Evolutionary conservation across 2,113 vertebrate species (phyloP), one percentile per base, ranked within the genome.

Genomic region (Illadopsis cleaveri): DNA sequence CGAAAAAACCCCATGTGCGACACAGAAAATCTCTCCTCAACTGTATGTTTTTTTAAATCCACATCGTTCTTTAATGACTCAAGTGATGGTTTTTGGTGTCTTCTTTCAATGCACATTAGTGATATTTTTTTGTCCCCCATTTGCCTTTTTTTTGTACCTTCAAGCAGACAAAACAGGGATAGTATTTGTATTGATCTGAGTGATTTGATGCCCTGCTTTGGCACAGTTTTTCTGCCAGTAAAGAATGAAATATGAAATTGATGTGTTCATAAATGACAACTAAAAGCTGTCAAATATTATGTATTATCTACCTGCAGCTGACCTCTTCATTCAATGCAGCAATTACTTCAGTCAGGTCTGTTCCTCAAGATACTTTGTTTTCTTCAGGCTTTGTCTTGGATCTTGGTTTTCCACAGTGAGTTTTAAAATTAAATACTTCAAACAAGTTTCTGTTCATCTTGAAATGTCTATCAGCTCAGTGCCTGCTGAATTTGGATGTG

Each of bases 371-470:
- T 77, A 57, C 12, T 84, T 89, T 84, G 12, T 65, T 91, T 95
- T 87, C 53, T 80, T 28, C 14, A 42, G 82, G 40, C 71, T 95
- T 95, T 86, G 45, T 88, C 58, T 82, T 80, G 61, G 12, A n/a
- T 76, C 45, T 78, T 93, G 70, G 60, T 86, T 90, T 79, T 80
- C 62, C 90, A 17, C 53, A 65, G 37, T 40, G 66, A 84, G 15
- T 62, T 94, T 96, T 84, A 68, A 91, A 65, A 76, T 90, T 8
- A 77, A 94, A 76, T 76, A 57, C 20, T 88, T 90, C 48, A 87
- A 85, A 75, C 48, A 50, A 45, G 37, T 94, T 93, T 88, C 78
- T 88, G 10, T 88, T 93, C 76, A 33, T 92, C 54, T 85, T 87
- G 45, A 48, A 76, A 64, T 82, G 56, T 82, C 28, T 77, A 1